Conservation (phyloP, 2,888 invertebrate genomes). For the Harpalus rubripes region DNA sequence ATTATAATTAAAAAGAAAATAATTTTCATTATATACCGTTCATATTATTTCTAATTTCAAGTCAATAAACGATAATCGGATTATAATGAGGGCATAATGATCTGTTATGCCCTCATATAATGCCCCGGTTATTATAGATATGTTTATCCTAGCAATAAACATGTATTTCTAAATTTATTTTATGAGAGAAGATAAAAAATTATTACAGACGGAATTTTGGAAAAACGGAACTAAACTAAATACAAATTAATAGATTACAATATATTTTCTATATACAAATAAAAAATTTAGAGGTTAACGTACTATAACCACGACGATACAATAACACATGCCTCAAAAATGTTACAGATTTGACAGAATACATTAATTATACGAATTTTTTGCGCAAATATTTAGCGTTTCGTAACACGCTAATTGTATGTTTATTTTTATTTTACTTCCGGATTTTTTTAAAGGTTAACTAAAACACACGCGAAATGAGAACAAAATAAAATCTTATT, state of each 20-base stretch:
- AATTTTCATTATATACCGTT: too few species aligned
- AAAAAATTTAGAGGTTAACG: conserved; percentile 1
- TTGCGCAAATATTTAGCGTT: conserved; percentile 12
- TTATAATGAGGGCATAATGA: too few species aligned
- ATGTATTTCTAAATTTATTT: too few species aligned
- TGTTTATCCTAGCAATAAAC: too few species aligned
- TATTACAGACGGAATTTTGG: not conserved
- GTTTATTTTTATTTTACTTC: conserved; percentile 33
- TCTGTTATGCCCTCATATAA: too few species aligned
- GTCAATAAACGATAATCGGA: too few species aligned
- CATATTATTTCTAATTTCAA: too few species aligned
- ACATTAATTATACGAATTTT: conserved; percentile 24
- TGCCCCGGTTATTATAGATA: too few species aligned
- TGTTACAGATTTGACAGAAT: conserved; percentile 34
- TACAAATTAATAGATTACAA: not conserved
- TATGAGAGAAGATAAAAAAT: too few species aligned
- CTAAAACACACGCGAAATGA: not conserved
- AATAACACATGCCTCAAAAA: not conserved
- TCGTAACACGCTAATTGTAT: conserved; percentile 11
- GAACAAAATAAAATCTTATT: not conserved
- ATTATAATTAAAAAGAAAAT: too few species aligned
- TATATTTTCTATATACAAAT: not conserved
- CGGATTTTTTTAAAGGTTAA: not conserved
- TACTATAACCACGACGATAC: conserved; percentile 7
- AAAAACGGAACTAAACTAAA: not conserved